Evolutionary conservation across 2,113 vertebrate genomes (phyloP).

Genomic region (Pedetes capensis): DNA sequence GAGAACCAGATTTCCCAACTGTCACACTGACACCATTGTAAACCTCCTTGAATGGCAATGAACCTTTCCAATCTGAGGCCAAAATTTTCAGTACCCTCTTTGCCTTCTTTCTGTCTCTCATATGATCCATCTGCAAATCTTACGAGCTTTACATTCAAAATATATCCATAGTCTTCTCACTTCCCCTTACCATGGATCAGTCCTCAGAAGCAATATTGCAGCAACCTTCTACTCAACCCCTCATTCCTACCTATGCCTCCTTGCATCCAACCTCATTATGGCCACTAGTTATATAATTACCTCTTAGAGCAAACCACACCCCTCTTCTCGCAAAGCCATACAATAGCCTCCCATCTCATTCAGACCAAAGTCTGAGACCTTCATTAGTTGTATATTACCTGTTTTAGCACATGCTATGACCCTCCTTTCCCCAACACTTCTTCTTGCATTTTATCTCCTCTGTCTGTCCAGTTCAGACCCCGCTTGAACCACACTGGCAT

Average conservation of each 20-base stretch:
- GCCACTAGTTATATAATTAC: background rate
- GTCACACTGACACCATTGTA: background rate
- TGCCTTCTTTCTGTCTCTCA: background rate
- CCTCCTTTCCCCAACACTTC: accelerated
- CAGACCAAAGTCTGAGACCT: background rate
- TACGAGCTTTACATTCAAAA: background rate
- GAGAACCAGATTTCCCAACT: background rate
- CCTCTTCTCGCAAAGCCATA: background rate
- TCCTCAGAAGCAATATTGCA: accelerated
- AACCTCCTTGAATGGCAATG: background rate
- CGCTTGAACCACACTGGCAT: background rate
- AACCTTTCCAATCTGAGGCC: background rate
- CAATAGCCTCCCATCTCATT: background rate
- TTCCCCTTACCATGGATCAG: background rate
- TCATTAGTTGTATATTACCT: background rate
- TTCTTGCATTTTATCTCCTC: background rate
- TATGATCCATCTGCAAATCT: background rate
- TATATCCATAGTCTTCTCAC: background rate
- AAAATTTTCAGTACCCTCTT: background rate
- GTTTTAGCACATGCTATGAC: too few species aligned
- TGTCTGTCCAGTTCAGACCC: background rate
- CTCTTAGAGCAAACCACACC: background rate
- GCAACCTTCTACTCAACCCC: background rate
- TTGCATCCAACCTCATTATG: background rate
- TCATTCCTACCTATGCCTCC: background rate